Evolutionary conservation across 2,797 vertebrate genomes (phyloP).

Genomic region (Chaenodraco wilsoni): DNA sequence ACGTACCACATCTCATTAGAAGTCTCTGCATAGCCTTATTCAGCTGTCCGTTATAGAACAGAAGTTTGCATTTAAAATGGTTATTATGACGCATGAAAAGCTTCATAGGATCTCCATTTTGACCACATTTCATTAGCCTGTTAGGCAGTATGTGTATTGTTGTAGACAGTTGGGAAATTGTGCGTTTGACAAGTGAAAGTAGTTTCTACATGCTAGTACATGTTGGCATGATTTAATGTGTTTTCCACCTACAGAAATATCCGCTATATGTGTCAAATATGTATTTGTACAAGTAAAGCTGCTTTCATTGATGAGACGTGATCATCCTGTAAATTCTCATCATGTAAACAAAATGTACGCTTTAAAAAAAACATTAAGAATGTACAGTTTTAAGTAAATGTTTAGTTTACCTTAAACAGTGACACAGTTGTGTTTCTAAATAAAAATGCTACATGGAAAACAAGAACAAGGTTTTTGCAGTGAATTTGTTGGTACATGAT

Average conservation of each 20-base stretch:
- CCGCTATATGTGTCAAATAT: slow-evolving; percentile 56
- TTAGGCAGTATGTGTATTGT: slow-evolving; percentile 31
- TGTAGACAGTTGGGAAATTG: slow-evolving; percentile 22
- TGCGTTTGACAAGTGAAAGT: slow-evolving; percentile 13
- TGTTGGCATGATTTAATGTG: slow-evolving; percentile 43
- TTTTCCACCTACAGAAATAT: slow-evolving; percentile 17
- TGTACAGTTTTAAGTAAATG: slow-evolving; percentile 65
- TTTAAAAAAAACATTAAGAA: slow-evolving; percentile 27
- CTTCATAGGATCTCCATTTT: slow-evolving; percentile 38
- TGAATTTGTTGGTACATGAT: slow-evolving; percentile 6
- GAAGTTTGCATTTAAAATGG: slow-evolving; percentile 43
- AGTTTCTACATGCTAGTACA: slow-evolving; percentile 28
- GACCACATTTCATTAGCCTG: slow-evolving; percentile 26
- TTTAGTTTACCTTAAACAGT: slow-evolving; percentile 50
- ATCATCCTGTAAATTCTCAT: slow-evolving; percentile 36
- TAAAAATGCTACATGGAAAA: slow-evolving; percentile 62
- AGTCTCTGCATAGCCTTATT: slow-evolving; percentile 53
- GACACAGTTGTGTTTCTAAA: slow-evolving; percentile 62
- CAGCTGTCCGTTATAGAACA: slow-evolving; percentile 66
- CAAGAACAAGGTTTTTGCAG: slow-evolving; percentile 4
- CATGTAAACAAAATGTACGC: slow-evolving; percentile 41
- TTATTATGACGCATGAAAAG: slow-evolving; percentile 38
- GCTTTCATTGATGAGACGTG: slow-evolving; percentile 25
- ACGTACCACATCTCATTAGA: slow-evolving; percentile 31
- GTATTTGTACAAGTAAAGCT: slow-evolving; percentile 60